Conservation (phyloP, 2,113 vertebrate species). For the Gila orcuttii region DNA sequence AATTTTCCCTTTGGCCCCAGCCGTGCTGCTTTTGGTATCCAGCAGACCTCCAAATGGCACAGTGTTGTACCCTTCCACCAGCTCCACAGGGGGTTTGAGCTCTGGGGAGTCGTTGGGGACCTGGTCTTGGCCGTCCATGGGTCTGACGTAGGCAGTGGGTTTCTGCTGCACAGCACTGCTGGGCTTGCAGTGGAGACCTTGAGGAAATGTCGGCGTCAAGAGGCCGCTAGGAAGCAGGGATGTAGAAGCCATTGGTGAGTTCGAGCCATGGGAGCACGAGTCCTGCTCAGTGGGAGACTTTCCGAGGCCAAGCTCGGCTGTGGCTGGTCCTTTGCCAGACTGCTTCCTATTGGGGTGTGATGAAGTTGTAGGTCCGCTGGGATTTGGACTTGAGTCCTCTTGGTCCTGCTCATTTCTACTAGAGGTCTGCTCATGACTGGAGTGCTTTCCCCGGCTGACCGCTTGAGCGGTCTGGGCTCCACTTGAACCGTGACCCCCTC, state of each 20-base stretch:
- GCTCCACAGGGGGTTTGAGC: slow-evolving; percentile 84
- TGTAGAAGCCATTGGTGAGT: slow-evolving; percentile 71
- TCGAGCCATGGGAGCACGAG: slow-evolving; percentile 72
- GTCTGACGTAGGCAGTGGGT: slow-evolving; percentile 94
- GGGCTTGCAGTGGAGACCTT: slow-evolving; percentile 84
- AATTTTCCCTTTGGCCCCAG: slow-evolving; percentile 88
- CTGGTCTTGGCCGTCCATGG: slow-evolving; percentile 97
- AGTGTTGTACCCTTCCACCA: slow-evolving; percentile 82
- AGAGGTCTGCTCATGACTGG: slow-evolving; percentile 81
- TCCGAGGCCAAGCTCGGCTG: slow-evolving; percentile 74
- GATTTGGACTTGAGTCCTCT: slow-evolving; percentile 83
- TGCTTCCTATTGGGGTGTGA: slow-evolving; percentile 64
- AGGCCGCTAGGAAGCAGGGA: slow-evolving; percentile 74
- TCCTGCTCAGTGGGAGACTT: slow-evolving; percentile 71
- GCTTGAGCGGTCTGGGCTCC: slow-evolving; percentile 70
- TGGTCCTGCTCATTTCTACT: slow-evolving; percentile 85
- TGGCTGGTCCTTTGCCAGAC: slow-evolving; percentile 71
- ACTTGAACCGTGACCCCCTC: slow-evolving; percentile 74
- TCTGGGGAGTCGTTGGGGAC: slow-evolving; percentile 84
- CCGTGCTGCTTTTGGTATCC: slow-evolving; percentile 81
- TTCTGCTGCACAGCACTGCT: slow-evolving; percentile 85
- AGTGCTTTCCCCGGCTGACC: slow-evolving; percentile 79
- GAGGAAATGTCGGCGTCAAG: slow-evolving; percentile 84
- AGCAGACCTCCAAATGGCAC: slow-evolving; percentile 82
- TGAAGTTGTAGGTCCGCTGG: slow-evolving; percentile 74